Evolutionary conservation across 2,113 vertebrate species (phyloP), one percentile per base, ranked within the genome.

Genomic region (Salvelinus alpinus): DNA sequence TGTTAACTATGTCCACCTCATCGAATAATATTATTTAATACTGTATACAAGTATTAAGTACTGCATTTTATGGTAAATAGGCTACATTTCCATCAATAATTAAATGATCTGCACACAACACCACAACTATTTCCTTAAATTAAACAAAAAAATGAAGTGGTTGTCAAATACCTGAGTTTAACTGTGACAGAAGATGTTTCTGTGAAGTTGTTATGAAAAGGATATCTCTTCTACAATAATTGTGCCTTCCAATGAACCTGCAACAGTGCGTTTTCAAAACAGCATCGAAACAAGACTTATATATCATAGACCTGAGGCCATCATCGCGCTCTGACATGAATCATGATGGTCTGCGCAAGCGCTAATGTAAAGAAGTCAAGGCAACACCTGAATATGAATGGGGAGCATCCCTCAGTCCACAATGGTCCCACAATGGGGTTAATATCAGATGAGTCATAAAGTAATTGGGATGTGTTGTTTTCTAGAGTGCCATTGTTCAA

Each of bases 221-320:
- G 74, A 51, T 67, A 70, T 5, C 38, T 57, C 65, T 69, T 73
- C 62, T 65, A 62, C 51, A 57, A 16, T 71, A 18, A 38, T 73
- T 20, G 29, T 51, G 65, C 62, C 71, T 74, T 27, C 44, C 75
- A 67, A 54, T 72, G 38, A 84, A 86, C 88, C 90, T 88, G 90
- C 72, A 86, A 86, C 87, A 85, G 47, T 86, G 86, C 86, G 90
- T 87, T 88, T 91, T 89, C 82, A 76, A 78, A 78, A 66, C 57
- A 83, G 90, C 80, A 80, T 66, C 86, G 85, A 62, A 68, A 89
- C 85, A 84, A 80, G 90, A 89, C 92, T 95, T 92, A 95, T 95
- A 94, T 95, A 95, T 91, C 77, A 90, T 20, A 88, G 92, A 94
- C 92, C 89, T 92, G 92, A 92, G 92, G 89, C 85, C 84, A 91